Conservation (phyloP, 2,113 vertebrate genomes). For the Periophthalmodon schlosseri region DNA sequence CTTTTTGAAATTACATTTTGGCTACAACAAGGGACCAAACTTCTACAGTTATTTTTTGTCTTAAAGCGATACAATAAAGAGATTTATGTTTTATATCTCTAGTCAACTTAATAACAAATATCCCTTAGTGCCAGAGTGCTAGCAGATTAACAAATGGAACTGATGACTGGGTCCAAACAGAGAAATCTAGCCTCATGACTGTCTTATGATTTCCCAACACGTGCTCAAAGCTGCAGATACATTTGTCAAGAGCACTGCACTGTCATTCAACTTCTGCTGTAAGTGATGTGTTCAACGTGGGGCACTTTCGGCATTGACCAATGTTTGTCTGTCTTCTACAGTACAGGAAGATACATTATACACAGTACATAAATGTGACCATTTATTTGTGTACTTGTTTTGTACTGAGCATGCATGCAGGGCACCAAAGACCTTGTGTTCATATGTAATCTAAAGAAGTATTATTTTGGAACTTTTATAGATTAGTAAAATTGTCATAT, state of each 20-base stretch:
- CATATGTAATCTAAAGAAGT: slow-evolving; percentile 1
- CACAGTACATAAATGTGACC: slow-evolving; percentile 25
- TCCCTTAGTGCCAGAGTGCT: slow-evolving; percentile 26
- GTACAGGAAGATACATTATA: not conserved
- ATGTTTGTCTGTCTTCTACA: slow-evolving; percentile 14
- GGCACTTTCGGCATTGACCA: slow-evolving; percentile 3
- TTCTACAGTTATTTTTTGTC: slow-evolving; percentile 34
- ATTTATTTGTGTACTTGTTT: slow-evolving; percentile 29
- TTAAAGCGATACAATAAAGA: slow-evolving; percentile 42
- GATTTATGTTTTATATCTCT: slow-evolving; percentile 59
- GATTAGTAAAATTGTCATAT: slow-evolving; percentile 9
- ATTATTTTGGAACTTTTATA: slow-evolving; percentile 19
- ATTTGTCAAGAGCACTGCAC: slow-evolving; percentile 25
- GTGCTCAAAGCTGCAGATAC: slow-evolving; percentile 30
- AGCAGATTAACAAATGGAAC: slow-evolving; percentile 9
- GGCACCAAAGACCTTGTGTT: slow-evolving; percentile 59
- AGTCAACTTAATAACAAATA: slow-evolving; percentile 33
- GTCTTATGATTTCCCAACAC: slow-evolving; percentile 55
- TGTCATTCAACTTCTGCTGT: slow-evolving; percentile 22
- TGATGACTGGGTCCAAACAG: slow-evolving; percentile 18
- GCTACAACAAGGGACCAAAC: slow-evolving; percentile 66
- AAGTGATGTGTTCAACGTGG: slow-evolving; percentile 8
- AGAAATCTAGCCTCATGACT: slow-evolving; percentile 54
- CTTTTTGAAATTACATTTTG: slow-evolving; percentile 51
- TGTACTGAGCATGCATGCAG: slow-evolving; percentile 29